Percentiles rank a stretch among this genome's conserved stretches.
Evolutionary conservation across 2,888 invertebrate genomes (phyloP).

Genomic region (Nomada hirtipes): DNA sequence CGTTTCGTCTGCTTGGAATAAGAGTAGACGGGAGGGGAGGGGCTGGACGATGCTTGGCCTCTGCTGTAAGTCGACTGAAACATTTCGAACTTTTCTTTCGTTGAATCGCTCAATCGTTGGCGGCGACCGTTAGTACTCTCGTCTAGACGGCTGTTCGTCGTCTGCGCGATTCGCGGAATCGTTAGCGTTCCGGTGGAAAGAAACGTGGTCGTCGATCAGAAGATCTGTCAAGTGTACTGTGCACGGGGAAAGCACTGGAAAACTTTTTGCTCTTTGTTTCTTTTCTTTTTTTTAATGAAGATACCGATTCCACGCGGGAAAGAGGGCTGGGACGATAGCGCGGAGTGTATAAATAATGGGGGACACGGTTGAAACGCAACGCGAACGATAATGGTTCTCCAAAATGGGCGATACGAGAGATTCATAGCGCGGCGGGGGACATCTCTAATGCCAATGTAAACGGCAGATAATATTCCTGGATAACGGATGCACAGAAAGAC

Average conservation of each 20-base stretch:
- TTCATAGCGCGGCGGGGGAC: not conserved
- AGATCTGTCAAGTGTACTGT: not conserved
- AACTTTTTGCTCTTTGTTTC: not conserved
- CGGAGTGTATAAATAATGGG: not conserved
- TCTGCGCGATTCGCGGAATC: constrained; percentile 8
- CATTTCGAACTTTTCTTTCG: constrained; percentile 27
- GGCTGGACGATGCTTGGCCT: not conserved
- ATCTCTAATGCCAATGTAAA: no score
- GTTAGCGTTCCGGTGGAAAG: constrained; percentile 7
- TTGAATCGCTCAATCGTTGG: not conserved
- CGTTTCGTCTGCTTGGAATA: constrained; percentile 62
- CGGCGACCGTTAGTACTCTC: constrained; percentile 13
- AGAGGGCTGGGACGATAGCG: no score
- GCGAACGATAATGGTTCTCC: constrained; percentile 6
- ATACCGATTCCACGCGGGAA: no score
- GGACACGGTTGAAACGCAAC: not conserved
- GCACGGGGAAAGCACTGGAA: not conserved
- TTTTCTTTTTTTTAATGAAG: not conserved
- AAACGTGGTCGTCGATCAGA: constrained; percentile 1
- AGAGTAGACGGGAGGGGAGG: not conserved
- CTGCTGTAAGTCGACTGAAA: constrained; percentile 1
- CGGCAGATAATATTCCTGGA: no score
- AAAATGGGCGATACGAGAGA: not conserved
- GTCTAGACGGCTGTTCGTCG: constrained; percentile 5
- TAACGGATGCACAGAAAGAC: no score